These are phyloP conservation scores for Catocala nupta DNA, from an alignment of 2,888 invertebrate genomes.

Conservation along the genomic window DNA sequence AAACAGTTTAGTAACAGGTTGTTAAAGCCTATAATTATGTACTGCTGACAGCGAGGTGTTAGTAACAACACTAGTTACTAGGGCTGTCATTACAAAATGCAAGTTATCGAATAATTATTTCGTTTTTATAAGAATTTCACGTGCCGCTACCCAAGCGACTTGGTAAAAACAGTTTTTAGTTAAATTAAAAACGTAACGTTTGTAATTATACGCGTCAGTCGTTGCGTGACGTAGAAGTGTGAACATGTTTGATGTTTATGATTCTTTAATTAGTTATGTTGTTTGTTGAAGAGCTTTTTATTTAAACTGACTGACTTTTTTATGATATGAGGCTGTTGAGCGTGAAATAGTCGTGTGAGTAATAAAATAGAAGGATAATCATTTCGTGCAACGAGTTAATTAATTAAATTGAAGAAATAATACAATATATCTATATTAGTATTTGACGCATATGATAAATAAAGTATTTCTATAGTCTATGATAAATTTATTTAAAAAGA, in stretches of 20 bases:
- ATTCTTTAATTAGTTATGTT: constrained; percentile 4
- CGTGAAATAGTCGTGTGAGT: neutral
- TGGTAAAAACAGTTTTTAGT: constrained; percentile 34
- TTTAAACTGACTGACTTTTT: neutral
- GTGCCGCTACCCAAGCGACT: constrained; percentile 61
- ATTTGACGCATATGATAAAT: too few species aligned
- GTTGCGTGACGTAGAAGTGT: constrained; percentile 19
- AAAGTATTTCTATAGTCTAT: too few species aligned
- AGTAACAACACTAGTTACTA: constrained; percentile 46
- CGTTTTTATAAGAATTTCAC: constrained; percentile 75
- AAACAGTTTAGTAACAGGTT: constrained; percentile 53
- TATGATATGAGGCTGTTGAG: neutral
- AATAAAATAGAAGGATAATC: neutral
- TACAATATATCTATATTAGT: too few species aligned
- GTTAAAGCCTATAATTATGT: constrained; percentile 63
- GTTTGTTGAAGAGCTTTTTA: neutral
- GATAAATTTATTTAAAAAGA: too few species aligned
- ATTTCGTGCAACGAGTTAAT: too few species aligned
- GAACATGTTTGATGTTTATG: constrained; percentile 6
- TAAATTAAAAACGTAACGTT: constrained; percentile 40
- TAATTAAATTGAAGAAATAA: too few species aligned
- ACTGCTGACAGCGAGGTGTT: constrained; percentile 62
- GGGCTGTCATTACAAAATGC: constrained; percentile 58
- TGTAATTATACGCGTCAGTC: constrained; percentile 37
- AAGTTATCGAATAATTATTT: constrained; percentile 60